phyloP scores from a whole-genome alignment of 2,888 invertebrate genomes.

The Azorinus chamasolen region DNA sequence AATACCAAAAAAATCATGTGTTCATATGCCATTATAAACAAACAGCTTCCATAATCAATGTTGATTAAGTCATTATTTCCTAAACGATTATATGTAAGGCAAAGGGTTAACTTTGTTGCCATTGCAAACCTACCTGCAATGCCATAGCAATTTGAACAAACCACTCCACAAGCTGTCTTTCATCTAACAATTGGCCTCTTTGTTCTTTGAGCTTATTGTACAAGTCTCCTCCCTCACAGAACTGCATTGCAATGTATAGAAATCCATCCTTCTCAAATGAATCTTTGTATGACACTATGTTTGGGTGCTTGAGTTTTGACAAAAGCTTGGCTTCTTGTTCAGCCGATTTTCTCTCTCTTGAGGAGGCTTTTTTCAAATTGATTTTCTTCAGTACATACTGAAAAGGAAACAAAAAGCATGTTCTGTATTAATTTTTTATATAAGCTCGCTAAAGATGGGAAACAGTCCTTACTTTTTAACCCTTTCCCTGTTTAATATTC shows the following conservation, averaged over 20 bases:
- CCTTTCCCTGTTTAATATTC: too few relatives aligned
- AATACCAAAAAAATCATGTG: too few relatives aligned
- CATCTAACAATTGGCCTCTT: slow-evolving; percentile 85
- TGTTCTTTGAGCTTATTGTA: slow-evolving; percentile 86
- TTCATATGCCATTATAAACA: too few relatives aligned
- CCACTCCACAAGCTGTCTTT: slow-evolving; percentile 87
- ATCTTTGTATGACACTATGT: slow-evolving; percentile 87
- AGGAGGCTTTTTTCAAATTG: slow-evolving; percentile 84
- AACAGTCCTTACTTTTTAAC: too few relatives aligned
- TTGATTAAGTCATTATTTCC: too few relatives aligned
- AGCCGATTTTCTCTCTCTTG: slow-evolving; percentile 85
- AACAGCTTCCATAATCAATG: too few relatives aligned
- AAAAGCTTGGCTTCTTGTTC: slow-evolving; percentile 86
- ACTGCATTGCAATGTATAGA: slow-evolving; percentile 87
- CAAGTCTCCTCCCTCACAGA: slow-evolving; percentile 87
- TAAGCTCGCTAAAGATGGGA: too few relatives aligned
- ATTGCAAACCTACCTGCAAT: slow-evolving; percentile 84
- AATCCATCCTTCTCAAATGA: slow-evolving; percentile 87
- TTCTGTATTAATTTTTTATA: too few relatives aligned
- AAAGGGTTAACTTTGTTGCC: too few relatives aligned
- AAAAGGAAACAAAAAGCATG: too few relatives aligned
- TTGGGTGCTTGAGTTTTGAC: slow-evolving; percentile 87
- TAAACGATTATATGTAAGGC: too few relatives aligned
- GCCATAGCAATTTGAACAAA: slow-evolving; percentile 88
- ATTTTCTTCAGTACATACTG: slow-evolving; percentile 87